phyloP scores from a whole-genome alignment of 2,888 invertebrate species.

The Thymelicus acteon region DNA sequence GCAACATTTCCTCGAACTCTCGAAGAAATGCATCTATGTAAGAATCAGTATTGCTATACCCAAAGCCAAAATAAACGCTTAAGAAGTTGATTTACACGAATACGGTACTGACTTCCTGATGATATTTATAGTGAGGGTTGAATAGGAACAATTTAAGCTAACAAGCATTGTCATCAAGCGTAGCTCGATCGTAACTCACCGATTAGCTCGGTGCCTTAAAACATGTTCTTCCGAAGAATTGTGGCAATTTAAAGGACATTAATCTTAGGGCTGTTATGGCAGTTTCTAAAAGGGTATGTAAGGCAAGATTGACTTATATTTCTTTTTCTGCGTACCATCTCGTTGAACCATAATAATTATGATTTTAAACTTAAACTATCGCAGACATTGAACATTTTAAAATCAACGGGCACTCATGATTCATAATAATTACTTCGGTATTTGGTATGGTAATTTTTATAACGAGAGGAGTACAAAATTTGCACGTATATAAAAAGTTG shows the following conservation, averaged over 20 bases:
- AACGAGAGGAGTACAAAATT: too few relatives aligned
- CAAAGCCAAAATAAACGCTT: not conserved
- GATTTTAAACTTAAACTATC: too few relatives aligned
- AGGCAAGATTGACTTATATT: not conserved
- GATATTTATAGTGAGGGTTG: conserved; percentile 28
- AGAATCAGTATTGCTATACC: not conserved
- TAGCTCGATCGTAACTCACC: conserved; percentile 24
- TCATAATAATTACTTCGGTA: too few relatives aligned
- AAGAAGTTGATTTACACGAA: conserved; percentile 25
- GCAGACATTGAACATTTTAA: too few relatives aligned
- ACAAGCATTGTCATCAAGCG: conserved; percentile 22
- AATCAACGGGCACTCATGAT: too few relatives aligned
- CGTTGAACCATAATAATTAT: too few relatives aligned
- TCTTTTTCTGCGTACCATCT: too few relatives aligned
- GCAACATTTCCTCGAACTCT: too few relatives aligned
- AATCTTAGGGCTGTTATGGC: not conserved
- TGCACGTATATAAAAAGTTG: not conserved
- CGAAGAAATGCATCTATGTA: too few relatives aligned
- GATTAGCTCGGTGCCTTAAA: conserved; percentile 11
- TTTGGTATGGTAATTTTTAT: too few relatives aligned
- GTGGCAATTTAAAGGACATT: not conserved
- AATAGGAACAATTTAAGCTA: conserved; percentile 32
- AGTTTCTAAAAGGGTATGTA: not conserved
- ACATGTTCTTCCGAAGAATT: conserved; percentile 3
- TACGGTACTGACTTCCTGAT: conserved; percentile 11